These are phyloP conservation scores for Tortrix viridana DNA, from an alignment of 2,888 invertebrate genomes.

Conservation along the genomic window DNA sequence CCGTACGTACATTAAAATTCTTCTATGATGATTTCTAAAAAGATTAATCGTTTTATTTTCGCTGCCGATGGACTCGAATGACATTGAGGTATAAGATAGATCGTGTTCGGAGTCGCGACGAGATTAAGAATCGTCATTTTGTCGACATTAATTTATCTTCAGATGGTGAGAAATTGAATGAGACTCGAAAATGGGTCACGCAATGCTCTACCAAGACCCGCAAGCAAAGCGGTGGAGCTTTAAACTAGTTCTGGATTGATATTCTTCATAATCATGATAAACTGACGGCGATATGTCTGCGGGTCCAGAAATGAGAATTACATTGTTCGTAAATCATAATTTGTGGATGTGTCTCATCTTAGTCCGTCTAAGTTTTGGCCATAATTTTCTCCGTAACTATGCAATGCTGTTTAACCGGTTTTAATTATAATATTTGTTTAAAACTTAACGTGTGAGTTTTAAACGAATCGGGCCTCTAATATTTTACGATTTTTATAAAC, in stretches of 20 bases:
- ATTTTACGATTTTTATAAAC: too few relatives aligned
- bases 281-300: neutral
- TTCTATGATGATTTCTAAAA: slow-evolving; percentile 37
- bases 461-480: neutral
- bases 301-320: too few relatives aligned
- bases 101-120: slow-evolving; percentile 21
- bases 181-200: slow-evolving; percentile 29
- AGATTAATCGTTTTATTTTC: slow-evolving; percentile 42
- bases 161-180: slow-evolving; percentile 29
- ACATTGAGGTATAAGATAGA: slow-evolving; percentile 39
- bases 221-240: slow-evolving; percentile 21
- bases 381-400: slow-evolving; percentile 13
- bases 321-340: neutral
- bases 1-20: slow-evolving; percentile 43
- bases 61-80: slow-evolving; percentile 35
- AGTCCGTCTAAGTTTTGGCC: slow-evolving; percentile 4
- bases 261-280: slow-evolving; percentile 8
- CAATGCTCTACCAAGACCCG: slow-evolving; percentile 17
- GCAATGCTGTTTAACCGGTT: slow-evolving; percentile 28
- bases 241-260: slow-evolving; percentile 15
- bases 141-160: slow-evolving; percentile 32
- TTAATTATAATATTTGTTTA: slow-evolving; percentile 12
- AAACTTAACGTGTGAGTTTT: slow-evolving; percentile 9
- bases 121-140: slow-evolving; percentile 34
- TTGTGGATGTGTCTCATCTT: too few relatives aligned